Percentiles rank a stretch among this genome's conserved stretches.
These are phyloP conservation scores for Drosophila mimica DNA, from an alignment of 2,888 invertebrate species.

Conservation along the genomic window DNA sequence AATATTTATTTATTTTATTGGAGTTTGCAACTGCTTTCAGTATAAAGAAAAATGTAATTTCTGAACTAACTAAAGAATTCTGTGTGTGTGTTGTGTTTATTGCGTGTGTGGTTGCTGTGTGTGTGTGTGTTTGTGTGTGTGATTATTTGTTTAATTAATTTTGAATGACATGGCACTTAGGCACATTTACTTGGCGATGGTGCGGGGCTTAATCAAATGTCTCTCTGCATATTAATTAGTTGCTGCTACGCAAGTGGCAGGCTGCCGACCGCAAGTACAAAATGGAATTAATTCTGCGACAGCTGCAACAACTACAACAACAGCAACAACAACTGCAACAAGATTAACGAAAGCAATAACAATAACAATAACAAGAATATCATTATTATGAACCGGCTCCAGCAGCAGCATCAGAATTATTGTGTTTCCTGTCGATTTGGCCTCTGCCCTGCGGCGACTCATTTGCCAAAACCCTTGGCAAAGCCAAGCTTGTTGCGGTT, in stretches of 20 bases:
- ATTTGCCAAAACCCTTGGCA: constrained; percentile 56
- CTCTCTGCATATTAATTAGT: constrained; percentile 56
- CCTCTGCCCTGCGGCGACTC: constrained; percentile 26
- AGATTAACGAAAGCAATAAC: neutral
- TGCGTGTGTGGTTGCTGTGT: neutral
- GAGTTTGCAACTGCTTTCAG: neutral
- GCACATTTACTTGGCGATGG: constrained; percentile 9
- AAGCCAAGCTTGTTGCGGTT: constrained; percentile 47
- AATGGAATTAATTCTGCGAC: constrained; percentile 46
- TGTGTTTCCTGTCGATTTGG: constrained; percentile 51
- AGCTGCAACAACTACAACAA: constrained; percentile 9
- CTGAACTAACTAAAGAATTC: neutral
- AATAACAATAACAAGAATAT: constrained; percentile 1
- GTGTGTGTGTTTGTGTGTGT: constrained; percentile 16
- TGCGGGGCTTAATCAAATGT: constrained; percentile 17
- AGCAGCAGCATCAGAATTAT: constrained; percentile 45
- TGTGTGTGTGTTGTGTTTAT: neutral
- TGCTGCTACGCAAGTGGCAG: constrained; percentile 36
- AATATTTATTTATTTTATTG: no score
- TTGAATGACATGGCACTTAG: constrained; percentile 62
- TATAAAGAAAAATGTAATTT: neutral
- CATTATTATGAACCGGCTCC: constrained; percentile 14
- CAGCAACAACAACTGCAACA: neutral
- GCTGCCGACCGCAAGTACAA: constrained; percentile 26
- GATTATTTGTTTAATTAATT: constrained; percentile 57